These are phyloP conservation scores for Acanthosepion esculentum DNA, from an alignment of 2,888 invertebrate genomes.

Conservation along the genomic window DNA sequence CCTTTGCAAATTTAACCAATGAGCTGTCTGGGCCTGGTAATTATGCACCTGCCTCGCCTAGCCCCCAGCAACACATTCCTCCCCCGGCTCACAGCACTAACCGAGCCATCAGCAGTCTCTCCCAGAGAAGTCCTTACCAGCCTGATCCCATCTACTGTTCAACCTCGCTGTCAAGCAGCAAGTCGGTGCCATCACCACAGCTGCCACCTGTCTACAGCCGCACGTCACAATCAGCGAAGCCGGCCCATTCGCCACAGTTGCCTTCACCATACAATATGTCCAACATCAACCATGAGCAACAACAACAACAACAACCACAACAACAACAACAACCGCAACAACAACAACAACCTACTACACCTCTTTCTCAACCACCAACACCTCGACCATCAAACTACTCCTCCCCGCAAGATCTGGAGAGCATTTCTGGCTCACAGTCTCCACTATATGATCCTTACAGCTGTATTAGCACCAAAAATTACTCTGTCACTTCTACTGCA, in stretches of 20 bases:
- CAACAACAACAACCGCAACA: neutral
- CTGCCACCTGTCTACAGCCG: constrained; percentile 51
- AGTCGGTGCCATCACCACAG: constrained; percentile 43
- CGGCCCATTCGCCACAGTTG: constrained; percentile 51
- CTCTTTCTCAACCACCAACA: constrained; percentile 47
- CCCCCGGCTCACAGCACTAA: constrained; percentile 71
- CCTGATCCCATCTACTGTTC: constrained; percentile 45
- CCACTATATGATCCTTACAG: constrained; percentile 42
- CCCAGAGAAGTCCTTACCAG: constrained; percentile 62
- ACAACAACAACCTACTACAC: constrained; percentile 40
- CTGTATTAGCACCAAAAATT: constrained; percentile 46
- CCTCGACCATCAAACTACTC: constrained; percentile 44
- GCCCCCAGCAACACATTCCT: constrained; percentile 57
- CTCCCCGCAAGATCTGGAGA: constrained; percentile 43
- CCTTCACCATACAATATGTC: constrained; percentile 49
- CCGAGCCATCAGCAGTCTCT: constrained; percentile 55
- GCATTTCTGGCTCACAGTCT: constrained; percentile 43
- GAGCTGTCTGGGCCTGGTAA: constrained; percentile 51
- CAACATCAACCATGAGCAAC: constrained; percentile 46
- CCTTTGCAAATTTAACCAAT: constrained; percentile 53
- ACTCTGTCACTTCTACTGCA: constrained; percentile 52
- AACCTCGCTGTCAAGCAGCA: constrained; percentile 34
- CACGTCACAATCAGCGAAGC: constrained; percentile 51
- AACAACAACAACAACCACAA: neutral
- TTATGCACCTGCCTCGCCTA: constrained; percentile 50